Evolutionary conservation across 2,888 invertebrate genomes (phyloP).

Genomic region (Acanthoscelides obtectus): DNA sequence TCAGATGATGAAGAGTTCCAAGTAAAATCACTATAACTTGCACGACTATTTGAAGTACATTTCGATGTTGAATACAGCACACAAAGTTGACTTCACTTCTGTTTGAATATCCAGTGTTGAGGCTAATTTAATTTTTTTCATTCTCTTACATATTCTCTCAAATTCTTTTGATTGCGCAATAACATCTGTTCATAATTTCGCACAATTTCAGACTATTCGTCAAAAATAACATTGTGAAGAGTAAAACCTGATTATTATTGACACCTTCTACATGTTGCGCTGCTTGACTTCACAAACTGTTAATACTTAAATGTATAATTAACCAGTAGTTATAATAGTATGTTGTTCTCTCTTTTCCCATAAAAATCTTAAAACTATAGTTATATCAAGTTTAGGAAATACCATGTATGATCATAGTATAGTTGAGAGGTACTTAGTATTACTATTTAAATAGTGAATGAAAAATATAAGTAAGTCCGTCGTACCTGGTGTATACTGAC

Average conservation of each 20-base stretch:
- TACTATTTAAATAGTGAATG: background rate
- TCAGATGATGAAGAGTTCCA: too few species aligned
- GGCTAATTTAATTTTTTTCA: too few species aligned
- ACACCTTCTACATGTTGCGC: background rate
- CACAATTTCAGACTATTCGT: background rate
- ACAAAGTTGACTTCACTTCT: too few species aligned
- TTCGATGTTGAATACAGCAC: too few species aligned
- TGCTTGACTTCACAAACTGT: background rate
- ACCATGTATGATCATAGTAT: background rate
- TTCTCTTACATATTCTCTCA: too few species aligned
- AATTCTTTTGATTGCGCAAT: too few species aligned
- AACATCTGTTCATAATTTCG: background rate
- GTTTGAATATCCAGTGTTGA: too few species aligned
- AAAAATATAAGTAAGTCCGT: background rate
- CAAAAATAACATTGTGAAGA: background rate
- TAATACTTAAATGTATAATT: background rate
- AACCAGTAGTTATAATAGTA: background rate
- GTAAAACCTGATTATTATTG: background rate
- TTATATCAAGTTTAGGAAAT: background rate
- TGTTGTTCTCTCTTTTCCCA: background rate
- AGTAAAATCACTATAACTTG: too few species aligned
- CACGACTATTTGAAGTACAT: too few species aligned
- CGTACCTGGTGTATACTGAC: background rate
- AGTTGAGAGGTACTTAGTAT: background rate
- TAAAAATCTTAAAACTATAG: background rate